phyloP scores from a whole-genome alignment of 1,140 invertebrate genomes.

The Drosophila ohnishii region DNA sequence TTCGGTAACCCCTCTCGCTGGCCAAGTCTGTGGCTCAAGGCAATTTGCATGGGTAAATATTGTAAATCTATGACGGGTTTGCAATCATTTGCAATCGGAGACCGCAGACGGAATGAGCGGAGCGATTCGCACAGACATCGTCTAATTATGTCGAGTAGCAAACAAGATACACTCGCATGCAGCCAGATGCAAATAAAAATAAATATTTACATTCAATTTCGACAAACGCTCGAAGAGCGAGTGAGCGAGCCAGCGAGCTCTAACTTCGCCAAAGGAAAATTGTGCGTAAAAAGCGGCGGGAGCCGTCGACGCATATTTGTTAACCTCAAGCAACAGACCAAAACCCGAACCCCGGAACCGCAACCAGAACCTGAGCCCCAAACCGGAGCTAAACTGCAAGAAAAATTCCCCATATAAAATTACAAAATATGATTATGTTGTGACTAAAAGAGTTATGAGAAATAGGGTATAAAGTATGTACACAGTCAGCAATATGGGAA shows the following conservation, averaged over 20 bases:
- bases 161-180: conserved; percentile 61
- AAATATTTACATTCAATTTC: conserved; percentile 80
- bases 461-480: neutral
- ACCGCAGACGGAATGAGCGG: conserved; percentile 36
- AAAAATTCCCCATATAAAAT: neutral
- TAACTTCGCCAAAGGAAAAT: conserved; percentile 68
- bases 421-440: neutral
- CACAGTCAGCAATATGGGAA: neutral
- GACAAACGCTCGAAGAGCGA: conserved; percentile 49
- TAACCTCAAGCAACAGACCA: conserved; percentile 73
- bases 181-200: conserved; percentile 72
- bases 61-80: conserved; percentile 72
- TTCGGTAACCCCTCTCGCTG: neutral
- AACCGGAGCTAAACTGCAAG: conserved; percentile 19
- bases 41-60: conserved; percentile 78
- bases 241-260: neutral
- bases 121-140: conserved; percentile 60
- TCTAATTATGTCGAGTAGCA: conserved; percentile 78
- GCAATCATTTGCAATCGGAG: conserved; percentile 72
- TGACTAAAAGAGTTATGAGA: neutral
- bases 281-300: conserved; percentile 71
- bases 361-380: conserved; percentile 28
- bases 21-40: conserved; percentile 75
- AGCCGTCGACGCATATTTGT: conserved; percentile 64
- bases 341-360: conserved; percentile 23